Base-by-base conservation (phyloP, 1,140 invertebrate species). In the Habropoda laboriosa region DNA sequence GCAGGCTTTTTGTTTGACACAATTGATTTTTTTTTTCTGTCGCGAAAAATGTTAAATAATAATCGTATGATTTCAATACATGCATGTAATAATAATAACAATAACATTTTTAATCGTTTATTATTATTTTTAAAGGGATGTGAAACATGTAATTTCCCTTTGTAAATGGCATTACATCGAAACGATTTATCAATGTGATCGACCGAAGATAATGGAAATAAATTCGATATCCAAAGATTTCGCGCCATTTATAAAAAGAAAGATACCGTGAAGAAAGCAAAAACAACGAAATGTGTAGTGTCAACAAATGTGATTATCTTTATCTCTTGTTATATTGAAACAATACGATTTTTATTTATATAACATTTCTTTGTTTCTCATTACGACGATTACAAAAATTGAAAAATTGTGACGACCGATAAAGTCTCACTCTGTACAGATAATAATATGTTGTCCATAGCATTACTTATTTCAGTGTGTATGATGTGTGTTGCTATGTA, bases 341-440 rank as follows among this genome's bases (percentile, higher is more conserved):
- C 66, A 78, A 78, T 78, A 78, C 75, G 75, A 78, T 78, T 78
- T 78, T 78, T 71, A 71, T 78, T 71, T 40, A 71, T n/a, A n/a
- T 78, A 78, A 78, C 67, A 71, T 78, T 42, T 70, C 32, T 32
- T 61, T n/a, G n/a, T n/a, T n/a, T 77, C 45, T 49, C 40, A 27
- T 21, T 58, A 71, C 55, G 67, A 61, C 35, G 55, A 78, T 77
- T 78, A 78, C 66, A 78, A 78, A 78, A 78, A 78, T 78, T 78
- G 55, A 60, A 78, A 78, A 78, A 78, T 32, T n/a, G 35, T 78
- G 67, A 71, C 67, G 45, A 77, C 66, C 21, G 32, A 77, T 58
- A 42, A 24, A 71, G 55, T 78, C 67, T 71, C 67, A 61, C 35
- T 49, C 67, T 71, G 55, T 71, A 71, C 75, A 78, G 53, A 73